Base-by-base conservation (phyloP, 1,140 invertebrate genomes). In the Oreohelix idahoensis region DNA sequence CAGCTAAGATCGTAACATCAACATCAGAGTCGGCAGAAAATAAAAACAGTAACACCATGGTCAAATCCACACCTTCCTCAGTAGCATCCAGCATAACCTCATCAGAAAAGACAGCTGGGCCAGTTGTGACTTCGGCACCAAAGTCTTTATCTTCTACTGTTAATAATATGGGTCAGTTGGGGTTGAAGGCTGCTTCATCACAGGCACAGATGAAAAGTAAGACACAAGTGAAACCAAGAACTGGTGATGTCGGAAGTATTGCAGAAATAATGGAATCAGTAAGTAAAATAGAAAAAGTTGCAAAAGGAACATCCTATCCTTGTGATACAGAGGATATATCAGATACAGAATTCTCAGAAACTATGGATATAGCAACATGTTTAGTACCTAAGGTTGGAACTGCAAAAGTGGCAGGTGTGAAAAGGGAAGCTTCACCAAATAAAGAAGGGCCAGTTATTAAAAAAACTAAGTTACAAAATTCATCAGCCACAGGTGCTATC, bases 371-470 rank as follows among this genome's bases (percentile, higher is more conserved):
- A 8, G 63, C 29, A 17, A 66, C 2, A 5, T 32, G 2, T 66
- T 35, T 32, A 32, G n/a, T 32, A 2, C 4, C 63, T 0, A 66
- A 66, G 8, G 8, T n/a, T 66, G 63, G 17, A 66, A 66, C 20
- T 8, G 4, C 63, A 66, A 66, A 66, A n/a, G 29, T 2, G 32
- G 63, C 63, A 15, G 63, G 63, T 32, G 29, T 66, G 11, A 66
- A 66, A 32, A 66, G 63, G 29, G 63, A 66, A 32, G n/a, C n/a
- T 66, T 66, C 63, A 66, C n/a, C 63, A 66, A 5, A 29, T 66
- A 32, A 29, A 66, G 63, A 35, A 66, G 63, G n/a, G 5, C 63
- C 63, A 32, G 63, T 2, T 35, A 32, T 17, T 32, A 66, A 66
- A 32, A 66, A 32, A 23, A n/a, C 63, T 1, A 66, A 66, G 29